Evolutionary conservation across 2,888 invertebrate genomes (phyloP), one percentile per base, ranked within the genome.

Genomic region (Limnephilus auricula): DNA sequence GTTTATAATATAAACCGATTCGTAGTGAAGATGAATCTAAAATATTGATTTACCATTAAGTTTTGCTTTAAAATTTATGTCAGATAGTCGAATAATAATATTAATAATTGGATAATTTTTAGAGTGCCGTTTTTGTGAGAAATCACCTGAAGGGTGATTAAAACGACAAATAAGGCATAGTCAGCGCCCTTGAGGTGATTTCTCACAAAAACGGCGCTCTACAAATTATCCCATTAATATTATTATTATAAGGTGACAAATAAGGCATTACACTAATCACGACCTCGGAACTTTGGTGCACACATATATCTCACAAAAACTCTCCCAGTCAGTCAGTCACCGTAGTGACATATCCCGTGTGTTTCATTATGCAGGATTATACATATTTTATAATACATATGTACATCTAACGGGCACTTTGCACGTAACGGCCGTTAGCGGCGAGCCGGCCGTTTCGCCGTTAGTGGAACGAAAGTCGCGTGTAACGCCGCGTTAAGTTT

Each of bases 371-470:
- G 50, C 25, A 65, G 25, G 50, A 25, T 65, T 65, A 65, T n/a
- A 65, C 65, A 65, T 84, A 84, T 40, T 13, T 15, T 45, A 45
- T 34, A 34, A 34, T 34, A 34, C 5, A 34, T 34, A 34, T 45
- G 45, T 2, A 45, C 4, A 40, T 85, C 30, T 84, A 84, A 85
- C 15, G 85, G 85, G 45, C 45, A 32, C 32, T 87, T 65, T 34
- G 32, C 87, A 87, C 87, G 87, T 87, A 87, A 87, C 65, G 87
- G 65, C 65, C 65, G 87, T 87, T 87, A 87, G 87, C 31, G 85
- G 85, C 85, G 85, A 45, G 45, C 45, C n/a, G 85, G 34, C 65
- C 87, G 87, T 65, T 50, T 65, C 50, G 78, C 85, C 85, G 85
- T 45, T 40, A 84, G 34, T 40, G 84, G 40, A 84, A 32, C 65